Evolutionary conservation across 2,888 invertebrate genomes (phyloP), one percentile per base, ranked within the genome.

Genomic region (Lagria hirta): DNA sequence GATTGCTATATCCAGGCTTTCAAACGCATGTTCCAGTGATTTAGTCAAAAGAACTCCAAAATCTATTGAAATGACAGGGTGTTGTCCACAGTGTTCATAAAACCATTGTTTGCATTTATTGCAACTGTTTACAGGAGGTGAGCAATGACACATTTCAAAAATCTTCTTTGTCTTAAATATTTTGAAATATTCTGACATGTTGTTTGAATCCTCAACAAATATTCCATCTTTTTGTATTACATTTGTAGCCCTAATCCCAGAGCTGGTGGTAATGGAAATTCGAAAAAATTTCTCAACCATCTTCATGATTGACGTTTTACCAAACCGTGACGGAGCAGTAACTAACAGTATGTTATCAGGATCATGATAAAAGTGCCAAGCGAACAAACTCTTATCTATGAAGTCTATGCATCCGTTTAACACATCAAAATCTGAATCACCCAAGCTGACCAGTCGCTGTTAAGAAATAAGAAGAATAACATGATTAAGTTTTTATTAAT

Each of bases 61-160:
- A 33, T 33, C 33, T 33, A 33, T 33, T 33, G 22, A 33, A 33
- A 33, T 33, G 20, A 33, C 22, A 33, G 33, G 33, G 33, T 33
- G 33, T 13, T 27, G 27, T 27, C 27, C 27, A n/a, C n/a, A 27
- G 27, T 27, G 27, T 27, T 27, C 27, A 13, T 22, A 33, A 33
- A 33, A 33, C 33, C 33, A 33, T 33, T 33, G 33, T 33, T 33
- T 33, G 8, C 33, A 33, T 33, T 33, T 20, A 33, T 33, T 8
- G 33, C 33, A 33, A 33, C 7, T 26, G 26, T 12, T 26, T 26
- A 26, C 30, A 28, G 24, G 10, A 23, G 8, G 24, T 28, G 14
- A 4, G 8, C 14, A 28, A 28, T 28, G 28, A 8, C 28, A 28
- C 28, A 28, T 28, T 28, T 28, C n/a, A 28, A 28, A 28, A 28